These are phyloP conservation scores for Notarius quadriscutis DNA, from an alignment of 2,113 vertebrate species.

Conservation along the genomic window DNA sequence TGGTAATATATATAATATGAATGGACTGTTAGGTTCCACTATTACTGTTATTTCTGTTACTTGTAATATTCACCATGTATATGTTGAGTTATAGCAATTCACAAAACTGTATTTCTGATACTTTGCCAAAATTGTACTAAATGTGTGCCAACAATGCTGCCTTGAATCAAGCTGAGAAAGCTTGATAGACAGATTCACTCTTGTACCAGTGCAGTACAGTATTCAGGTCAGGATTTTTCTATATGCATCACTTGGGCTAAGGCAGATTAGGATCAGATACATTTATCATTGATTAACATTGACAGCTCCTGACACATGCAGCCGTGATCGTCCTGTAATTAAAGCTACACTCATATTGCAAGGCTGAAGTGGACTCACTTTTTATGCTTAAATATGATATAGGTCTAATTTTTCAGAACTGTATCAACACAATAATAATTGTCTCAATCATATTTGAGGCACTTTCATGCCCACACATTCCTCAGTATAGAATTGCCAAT, in stretches of 20 bases:
- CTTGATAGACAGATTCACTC: not conserved
- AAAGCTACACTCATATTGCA: not conserved
- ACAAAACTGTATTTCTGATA: not conserved
- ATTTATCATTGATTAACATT: constrained; percentile 56
- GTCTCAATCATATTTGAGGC: not conserved
- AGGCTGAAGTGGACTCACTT: not conserved
- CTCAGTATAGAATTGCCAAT: not conserved
- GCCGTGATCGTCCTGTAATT: constrained; percentile 37
- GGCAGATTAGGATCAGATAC: constrained; percentile 64
- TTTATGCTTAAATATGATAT: not conserved
- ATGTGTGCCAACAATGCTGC: not conserved
- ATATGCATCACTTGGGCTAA: constrained; percentile 39
- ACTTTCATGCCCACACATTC: not conserved
- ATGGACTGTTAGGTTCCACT: not conserved
- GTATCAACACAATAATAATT: not conserved
- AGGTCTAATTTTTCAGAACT: not conserved
- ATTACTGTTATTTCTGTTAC: not conserved
- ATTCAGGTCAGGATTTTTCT: constrained; percentile 5
- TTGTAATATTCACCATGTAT: not conserved
- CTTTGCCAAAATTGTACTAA: not conserved
- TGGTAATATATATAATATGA: too few relatives aligned
- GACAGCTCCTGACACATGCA: constrained; percentile 60
- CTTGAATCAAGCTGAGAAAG: not conserved
- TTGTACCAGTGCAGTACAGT: not conserved
- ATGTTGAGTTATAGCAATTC: not conserved